These are phyloP conservation scores for Drosophila arizonae DNA, from an alignment of 1,140 invertebrate species.

Conservation along the genomic window DNA sequence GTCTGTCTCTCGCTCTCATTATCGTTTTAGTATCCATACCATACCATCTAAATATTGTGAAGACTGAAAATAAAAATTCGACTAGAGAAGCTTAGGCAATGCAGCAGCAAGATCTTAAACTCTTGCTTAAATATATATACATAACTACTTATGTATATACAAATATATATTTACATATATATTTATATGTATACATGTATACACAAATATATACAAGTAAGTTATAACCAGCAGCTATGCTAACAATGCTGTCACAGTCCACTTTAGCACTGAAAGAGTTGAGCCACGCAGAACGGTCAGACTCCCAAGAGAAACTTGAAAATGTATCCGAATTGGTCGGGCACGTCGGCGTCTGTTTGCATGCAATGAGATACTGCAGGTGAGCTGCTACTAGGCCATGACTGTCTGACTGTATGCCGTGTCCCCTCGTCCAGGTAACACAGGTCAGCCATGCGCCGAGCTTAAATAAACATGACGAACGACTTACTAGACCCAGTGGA, in stretches of 20 bases:
- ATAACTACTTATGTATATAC: no score
- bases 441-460: constrained; percentile 10
- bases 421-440: neutral
- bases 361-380: constrained; percentile 82
- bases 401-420: neutral
- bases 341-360: constrained; percentile 80
- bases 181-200: no score
- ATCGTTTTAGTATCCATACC: no score
- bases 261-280: neutral
- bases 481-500: constrained; percentile 56
- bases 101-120: no score
- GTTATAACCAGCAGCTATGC: no score
- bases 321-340: constrained; percentile 81
- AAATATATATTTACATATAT: no score
- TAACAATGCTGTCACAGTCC: neutral
- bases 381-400: constrained; percentile 49
- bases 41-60: no score
- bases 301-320: constrained; percentile 82
- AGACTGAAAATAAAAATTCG: constrained; percentile 74
- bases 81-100: constrained; percentile 77
- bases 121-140: no score
- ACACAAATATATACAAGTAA: no score
- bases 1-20: no score
- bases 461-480: constrained; percentile 49
- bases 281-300: constrained; percentile 61